Evolutionary conservation across 2,888 invertebrate genomes (phyloP).

Genomic region (Sceliomorpha sp.): DNA sequence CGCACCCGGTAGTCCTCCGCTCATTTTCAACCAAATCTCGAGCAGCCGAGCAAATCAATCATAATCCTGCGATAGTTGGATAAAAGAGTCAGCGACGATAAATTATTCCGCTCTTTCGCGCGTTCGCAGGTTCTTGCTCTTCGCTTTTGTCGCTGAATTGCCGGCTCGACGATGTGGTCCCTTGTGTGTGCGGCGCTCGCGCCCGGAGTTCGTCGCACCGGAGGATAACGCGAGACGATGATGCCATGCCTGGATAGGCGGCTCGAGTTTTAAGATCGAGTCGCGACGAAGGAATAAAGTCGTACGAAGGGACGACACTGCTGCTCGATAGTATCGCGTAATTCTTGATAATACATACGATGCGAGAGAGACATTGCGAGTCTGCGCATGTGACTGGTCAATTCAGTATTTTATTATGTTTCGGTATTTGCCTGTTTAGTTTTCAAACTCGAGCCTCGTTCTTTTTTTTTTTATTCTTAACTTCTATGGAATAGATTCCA

Average conservation of each 20-base stretch:
- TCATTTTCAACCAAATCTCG: too few relatives aligned
- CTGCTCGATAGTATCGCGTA: constrained; percentile 33
- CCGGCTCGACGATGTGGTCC: constrained; percentile 42
- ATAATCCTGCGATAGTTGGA: constrained; percentile 38
- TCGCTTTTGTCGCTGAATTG: constrained; percentile 54
- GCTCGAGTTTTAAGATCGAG: constrained; percentile 52
- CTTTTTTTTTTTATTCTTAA: too few relatives aligned
- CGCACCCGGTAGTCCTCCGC: too few relatives aligned
- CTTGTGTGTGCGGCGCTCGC: constrained; percentile 10
- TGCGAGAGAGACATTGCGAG: constrained; percentile 3
- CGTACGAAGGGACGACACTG: constrained; percentile 44
- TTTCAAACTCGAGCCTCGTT: too few relatives aligned
- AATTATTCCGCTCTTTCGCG: constrained; percentile 44
- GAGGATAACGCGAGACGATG: constrained; percentile 53
- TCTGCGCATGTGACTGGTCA: not conserved
- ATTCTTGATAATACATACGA: constrained; percentile 32
- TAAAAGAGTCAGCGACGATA: constrained; percentile 29
- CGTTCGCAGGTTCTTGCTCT: constrained; percentile 49
- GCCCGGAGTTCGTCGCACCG: constrained; percentile 55
- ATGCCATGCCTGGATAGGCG: constrained; percentile 57
- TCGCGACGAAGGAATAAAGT: constrained; percentile 53
- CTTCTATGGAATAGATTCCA: too few relatives aligned
- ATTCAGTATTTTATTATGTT: too few relatives aligned
- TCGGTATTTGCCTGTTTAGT: too few relatives aligned
- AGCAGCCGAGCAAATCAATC: constrained; percentile 28